Percentiles rank a stretch among this genome's conserved stretches.
Evolutionary conservation across 2,888 invertebrate genomes (phyloP).

Genomic region (Drosophila recens): DNA sequence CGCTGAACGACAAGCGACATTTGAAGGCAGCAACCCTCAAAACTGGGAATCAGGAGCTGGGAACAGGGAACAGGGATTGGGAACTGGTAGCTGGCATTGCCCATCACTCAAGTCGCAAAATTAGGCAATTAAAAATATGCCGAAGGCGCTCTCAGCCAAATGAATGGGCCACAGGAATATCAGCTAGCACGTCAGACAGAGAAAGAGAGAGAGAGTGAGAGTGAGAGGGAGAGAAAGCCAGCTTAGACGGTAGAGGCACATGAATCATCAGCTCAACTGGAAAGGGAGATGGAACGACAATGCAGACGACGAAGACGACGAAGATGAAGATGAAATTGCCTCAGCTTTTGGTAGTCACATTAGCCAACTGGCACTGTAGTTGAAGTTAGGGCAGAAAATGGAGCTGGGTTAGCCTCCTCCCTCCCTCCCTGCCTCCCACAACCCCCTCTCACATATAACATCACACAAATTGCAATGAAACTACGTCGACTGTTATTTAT

Average conservation of each 20-base stretch:
- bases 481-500: constrained; percentile 55
- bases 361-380: constrained; percentile 37
- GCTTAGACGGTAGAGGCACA: constrained; percentile 63
- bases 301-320: constrained; percentile 17
- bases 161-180: constrained; percentile 54
- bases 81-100: constrained; percentile 52
- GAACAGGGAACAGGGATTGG: no score
- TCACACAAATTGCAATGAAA: constrained; percentile 52
- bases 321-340: constrained; percentile 63
- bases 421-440: not conserved
- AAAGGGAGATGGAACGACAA: constrained; percentile 21
- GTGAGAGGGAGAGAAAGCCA: constrained; percentile 24
- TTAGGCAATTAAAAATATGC: constrained; percentile 86
- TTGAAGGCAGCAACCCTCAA: constrained; percentile 68
- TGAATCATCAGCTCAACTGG: constrained; percentile 75
- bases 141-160: constrained; percentile 79
- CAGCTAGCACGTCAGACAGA: not conserved
- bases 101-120: constrained; percentile 84
- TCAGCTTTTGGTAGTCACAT: constrained; percentile 60
- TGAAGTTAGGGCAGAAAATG: not conserved
- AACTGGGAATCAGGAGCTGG: constrained; percentile 32
- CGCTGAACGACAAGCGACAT: constrained; percentile 62
- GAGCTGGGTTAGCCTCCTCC: not conserved
- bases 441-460: constrained; percentile 8
- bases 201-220: constrained; percentile 27